Percentiles rank a stretch among this genome's conserved stretches.
These are phyloP conservation scores for Anodontia alba DNA, from an alignment of 2,888 invertebrate species.

Conservation along the genomic window DNA sequence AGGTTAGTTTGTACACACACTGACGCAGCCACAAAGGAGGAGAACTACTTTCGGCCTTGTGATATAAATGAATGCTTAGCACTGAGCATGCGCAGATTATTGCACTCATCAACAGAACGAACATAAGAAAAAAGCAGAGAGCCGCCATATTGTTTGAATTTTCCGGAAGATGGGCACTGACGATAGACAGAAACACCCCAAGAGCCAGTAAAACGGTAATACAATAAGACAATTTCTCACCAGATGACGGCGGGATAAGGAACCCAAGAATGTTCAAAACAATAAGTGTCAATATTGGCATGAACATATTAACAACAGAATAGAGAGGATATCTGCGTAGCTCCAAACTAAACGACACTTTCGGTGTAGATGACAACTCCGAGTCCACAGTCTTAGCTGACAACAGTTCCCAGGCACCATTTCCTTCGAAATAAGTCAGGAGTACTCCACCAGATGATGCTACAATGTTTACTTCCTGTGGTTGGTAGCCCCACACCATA, in stretches of 20 bases:
- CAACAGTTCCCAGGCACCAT: background rate
- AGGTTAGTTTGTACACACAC: background rate
- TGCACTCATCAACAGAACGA: background rate
- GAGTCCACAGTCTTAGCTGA: background rate
- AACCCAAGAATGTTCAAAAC: background rate
- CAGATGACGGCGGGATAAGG: background rate
- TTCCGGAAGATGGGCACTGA: background rate
- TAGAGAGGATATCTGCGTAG: background rate
- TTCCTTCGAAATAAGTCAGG: background rate
- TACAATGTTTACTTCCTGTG: background rate
- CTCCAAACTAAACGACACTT: background rate
- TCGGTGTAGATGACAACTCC: background rate
- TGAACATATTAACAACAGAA: background rate
- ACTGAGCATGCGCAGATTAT: background rate
- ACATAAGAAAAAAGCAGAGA: background rate
- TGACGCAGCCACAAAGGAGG: background rate
- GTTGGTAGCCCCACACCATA: slow-evolving; percentile 21
- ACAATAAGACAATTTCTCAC: background rate
- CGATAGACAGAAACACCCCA: background rate
- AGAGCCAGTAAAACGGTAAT: background rate
- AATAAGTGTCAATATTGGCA: background rate
- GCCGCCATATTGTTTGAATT: background rate
- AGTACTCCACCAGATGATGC: background rate
- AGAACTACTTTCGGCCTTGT: background rate
- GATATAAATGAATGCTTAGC: background rate